Evolutionary conservation across 2,797 vertebrate species (phyloP).

Genomic region (Argyrosomus regius): DNA sequence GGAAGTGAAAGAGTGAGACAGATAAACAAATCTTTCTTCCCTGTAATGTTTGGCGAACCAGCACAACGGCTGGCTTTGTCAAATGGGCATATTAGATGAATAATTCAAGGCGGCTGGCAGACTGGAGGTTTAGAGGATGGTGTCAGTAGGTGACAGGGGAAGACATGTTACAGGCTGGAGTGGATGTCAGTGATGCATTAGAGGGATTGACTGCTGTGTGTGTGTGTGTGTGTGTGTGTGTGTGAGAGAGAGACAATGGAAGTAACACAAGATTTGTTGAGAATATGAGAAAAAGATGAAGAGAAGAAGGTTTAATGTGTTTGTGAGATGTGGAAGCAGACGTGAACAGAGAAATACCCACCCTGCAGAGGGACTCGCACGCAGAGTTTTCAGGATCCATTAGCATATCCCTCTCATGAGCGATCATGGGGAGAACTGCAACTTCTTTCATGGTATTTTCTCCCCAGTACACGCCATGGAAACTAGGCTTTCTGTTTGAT

Average conservation of each 20-base stretch:
- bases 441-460: constrained; percentile 9
- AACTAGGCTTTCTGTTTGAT: constrained; percentile 37
- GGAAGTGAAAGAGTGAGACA: constrained; percentile 55
- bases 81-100: constrained; percentile 77
- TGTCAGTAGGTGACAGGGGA: constrained; percentile 63
- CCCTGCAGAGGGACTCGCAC: constrained; percentile 50
- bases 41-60: constrained; percentile 54
- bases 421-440: constrained; percentile 14
- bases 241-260: not conserved
- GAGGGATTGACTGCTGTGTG: not conserved
- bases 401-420: constrained; percentile 43
- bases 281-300: constrained; percentile 21
- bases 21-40: constrained; percentile 58
- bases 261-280: constrained; percentile 36
- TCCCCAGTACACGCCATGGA: not conserved
- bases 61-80: constrained; percentile 61
- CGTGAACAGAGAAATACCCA: constrained; percentile 24
- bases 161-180: constrained; percentile 55
- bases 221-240: constrained; percentile 21
- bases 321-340: constrained; percentile 24
- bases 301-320: constrained; percentile 26
- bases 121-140: constrained; percentile 55
- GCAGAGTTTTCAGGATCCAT: constrained; percentile 46
- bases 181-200: constrained; percentile 47
- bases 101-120: constrained; percentile 70